These are phyloP conservation scores for Macrophya alboannulata DNA, from an alignment of 2,888 invertebrate genomes.

Conservation along the genomic window DNA sequence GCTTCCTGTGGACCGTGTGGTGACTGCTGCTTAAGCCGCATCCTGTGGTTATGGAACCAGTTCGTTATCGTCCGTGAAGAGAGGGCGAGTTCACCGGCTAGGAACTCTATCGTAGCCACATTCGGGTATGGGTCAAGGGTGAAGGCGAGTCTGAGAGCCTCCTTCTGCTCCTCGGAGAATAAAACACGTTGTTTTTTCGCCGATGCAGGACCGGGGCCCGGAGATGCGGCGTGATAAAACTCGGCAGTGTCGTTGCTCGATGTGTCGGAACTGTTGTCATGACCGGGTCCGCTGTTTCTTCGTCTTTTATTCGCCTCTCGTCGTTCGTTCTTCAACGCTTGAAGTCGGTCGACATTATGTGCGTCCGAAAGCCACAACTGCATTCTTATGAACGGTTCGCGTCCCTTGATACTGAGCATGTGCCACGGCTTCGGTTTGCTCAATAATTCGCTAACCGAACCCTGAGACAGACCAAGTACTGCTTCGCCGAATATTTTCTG, in stretches of 20 bases:
- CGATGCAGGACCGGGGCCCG: constrained; percentile 91
- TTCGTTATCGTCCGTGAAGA: constrained; percentile 98
- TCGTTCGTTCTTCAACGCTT: constrained; percentile 94
- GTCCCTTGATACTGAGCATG: constrained; percentile 98
- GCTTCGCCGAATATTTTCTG: constrained; percentile 99
- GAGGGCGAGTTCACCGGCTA: constrained; percentile 94
- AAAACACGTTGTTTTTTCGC: constrained; percentile 97
- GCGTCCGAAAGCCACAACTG: constrained; percentile 98
- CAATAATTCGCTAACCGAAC: constrained; percentile 97
- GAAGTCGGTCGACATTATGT: constrained; percentile 96
- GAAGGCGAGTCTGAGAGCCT: constrained; percentile 96
- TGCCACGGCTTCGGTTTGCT: constrained; percentile 99
- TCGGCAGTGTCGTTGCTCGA: constrained; percentile 94
- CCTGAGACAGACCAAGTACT: constrained; percentile 97
- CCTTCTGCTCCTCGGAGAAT: constrained; percentile 99
- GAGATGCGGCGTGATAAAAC: constrained; percentile 93
- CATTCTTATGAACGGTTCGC: constrained; percentile 98
- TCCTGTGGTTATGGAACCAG: constrained; percentile 99
- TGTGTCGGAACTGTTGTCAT: constrained; percentile 94
- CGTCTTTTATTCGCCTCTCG: constrained; percentile 95
- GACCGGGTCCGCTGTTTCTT: constrained; percentile 90
- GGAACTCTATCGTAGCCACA: constrained; percentile 96
- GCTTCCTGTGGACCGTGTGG: constrained; percentile 89
- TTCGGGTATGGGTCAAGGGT: constrained; percentile 98
- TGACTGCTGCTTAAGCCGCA: constrained; percentile 96